A percentile compares a stretch with the other conserved stretches of the same genome.
Evolutionary conservation across 2,888 invertebrate species (phyloP).

Genomic region (Drosophila kokeensis): DNA sequence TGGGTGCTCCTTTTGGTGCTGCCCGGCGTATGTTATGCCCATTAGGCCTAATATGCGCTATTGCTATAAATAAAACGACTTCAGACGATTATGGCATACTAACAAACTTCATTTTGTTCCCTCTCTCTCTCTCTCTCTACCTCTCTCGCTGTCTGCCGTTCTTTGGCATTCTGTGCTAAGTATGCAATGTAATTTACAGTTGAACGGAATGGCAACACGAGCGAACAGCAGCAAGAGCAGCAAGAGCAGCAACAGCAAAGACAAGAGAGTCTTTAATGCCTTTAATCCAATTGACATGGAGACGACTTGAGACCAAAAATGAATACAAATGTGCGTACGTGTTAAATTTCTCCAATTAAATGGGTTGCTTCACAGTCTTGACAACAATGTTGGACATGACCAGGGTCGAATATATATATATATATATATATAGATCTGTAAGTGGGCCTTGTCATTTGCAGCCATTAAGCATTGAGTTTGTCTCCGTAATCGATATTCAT

Average conservation of each 20-base stretch:
- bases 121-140: slow-evolving; percentile 12
- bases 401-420: slow-evolving; percentile 2
- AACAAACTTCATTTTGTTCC: slow-evolving; percentile 62
- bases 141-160: slow-evolving; percentile 13
- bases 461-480: slow-evolving; percentile 24
- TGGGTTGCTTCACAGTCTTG: slow-evolving; percentile 68
- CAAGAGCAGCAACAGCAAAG: slow-evolving; percentile 6
- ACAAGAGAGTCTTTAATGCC: slow-evolving; percentile 67
- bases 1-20: slow-evolving; percentile 18
- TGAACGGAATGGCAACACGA: slow-evolving; percentile 46
- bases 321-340: slow-evolving; percentile 84
- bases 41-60: slow-evolving; percentile 78
- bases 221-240: background rate
- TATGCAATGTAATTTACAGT: slow-evolving; percentile 75
- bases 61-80: slow-evolving; percentile 75
- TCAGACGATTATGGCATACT: slow-evolving; percentile 79
- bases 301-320: slow-evolving; percentile 69
- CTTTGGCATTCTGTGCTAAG: slow-evolving; percentile 37
- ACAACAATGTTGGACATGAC: slow-evolving; percentile 29
- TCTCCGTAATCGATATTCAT: slow-evolving; percentile 73
- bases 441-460: slow-evolving; percentile 52
- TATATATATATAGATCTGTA: slow-evolving; percentile 3
- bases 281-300: slow-evolving; percentile 73
- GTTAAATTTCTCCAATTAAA: slow-evolving; percentile 84
- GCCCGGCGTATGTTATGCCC: slow-evolving; percentile 65